Percentiles rank a stretch among this genome's conserved stretches.
Conservation (phyloP, 2,888 invertebrate genomes). For the Morpho helenor region DNA sequence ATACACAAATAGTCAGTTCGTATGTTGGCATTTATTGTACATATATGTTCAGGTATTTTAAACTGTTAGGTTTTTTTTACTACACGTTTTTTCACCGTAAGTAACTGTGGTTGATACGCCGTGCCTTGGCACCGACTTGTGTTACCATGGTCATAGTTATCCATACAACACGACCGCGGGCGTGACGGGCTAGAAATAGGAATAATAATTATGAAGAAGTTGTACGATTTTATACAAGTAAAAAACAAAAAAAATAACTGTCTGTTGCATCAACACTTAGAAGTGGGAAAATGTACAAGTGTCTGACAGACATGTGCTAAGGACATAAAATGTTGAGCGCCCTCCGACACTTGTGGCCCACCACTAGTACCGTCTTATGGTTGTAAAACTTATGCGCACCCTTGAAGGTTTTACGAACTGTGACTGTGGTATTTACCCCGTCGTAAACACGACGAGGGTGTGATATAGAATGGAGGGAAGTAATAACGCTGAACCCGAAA, state of each 20-base stretch:
- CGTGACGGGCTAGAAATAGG: too few relatives aligned
- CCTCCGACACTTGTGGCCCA: conserved; percentile 12
- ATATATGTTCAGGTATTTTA: too few relatives aligned
- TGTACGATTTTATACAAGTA: neutral
- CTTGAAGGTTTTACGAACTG: conserved; percentile 23
- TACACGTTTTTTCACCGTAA: too few relatives aligned
- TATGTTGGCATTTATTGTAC: too few relatives aligned
- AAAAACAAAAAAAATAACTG: neutral
- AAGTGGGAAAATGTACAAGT: conserved; percentile 2
- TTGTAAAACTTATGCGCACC: conserved; percentile 19
- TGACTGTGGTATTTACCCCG: conserved; percentile 17
- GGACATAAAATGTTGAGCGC: conserved; percentile 13
- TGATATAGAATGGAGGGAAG: neutral
- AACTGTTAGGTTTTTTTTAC: too few relatives aligned
- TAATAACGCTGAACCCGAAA: neutral
- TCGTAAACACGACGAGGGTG: conserved; percentile 14
- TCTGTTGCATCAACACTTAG: neutral
- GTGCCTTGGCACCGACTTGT: too few relatives aligned
- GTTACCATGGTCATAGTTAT: too few relatives aligned
- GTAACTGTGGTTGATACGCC: too few relatives aligned
- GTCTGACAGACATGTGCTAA: conserved; percentile 6
- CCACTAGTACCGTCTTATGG: conserved; percentile 14
- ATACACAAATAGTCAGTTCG: too few relatives aligned
- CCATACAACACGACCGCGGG: too few relatives aligned
- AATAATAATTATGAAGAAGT: too few relatives aligned